Evolutionary conservation across 35 echinoderm and acorn worm species (phyloP), one percentile per base, ranked within the genome.

Genomic region (Amphiura filiformis): DNA sequence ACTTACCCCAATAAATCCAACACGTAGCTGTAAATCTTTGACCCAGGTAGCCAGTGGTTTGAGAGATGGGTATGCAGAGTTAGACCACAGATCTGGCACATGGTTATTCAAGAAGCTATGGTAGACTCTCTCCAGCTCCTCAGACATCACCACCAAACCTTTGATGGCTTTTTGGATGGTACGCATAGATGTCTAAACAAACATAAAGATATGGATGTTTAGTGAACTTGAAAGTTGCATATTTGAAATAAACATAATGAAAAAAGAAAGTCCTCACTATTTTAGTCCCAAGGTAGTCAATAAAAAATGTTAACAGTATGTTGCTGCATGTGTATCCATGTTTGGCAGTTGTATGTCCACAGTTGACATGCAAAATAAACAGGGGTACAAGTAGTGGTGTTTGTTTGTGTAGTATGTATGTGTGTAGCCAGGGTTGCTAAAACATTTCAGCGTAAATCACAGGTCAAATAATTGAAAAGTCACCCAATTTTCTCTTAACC

Each of bases 111-210:
- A 82, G 87, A 98, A 98, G 81, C 96, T 98, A 82, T 94, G 81
- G 90, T 98, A 98, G 28, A 98, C 84, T 34, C 78, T 82, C 52
- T 98, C 96, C 38, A 98, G 87, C 40, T 98, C 96, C 56, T 98
- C 96, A 52, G 96, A 98, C 96, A 98, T 98, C 35, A 98, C 96
- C 11, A 98, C 96, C 35, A 98, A 84, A 75, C 96, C 96, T 81
- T 98, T 98, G 90, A 98, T 98, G 76, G 96, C 96, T 84, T 94
- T 98, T 87, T 98, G 92, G 70, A 98, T 98, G 57, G 96, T 98
- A 7, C 87, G 38, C 84, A 98, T 85, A 0, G 96, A 98, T 44
- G 40, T 76, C 96, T 98, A 39, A 35, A 81, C 0, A 40, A 79
- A 56, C 12, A 47, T 14, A n/a, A n/a, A n/a, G n/a, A n/a, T n/a